Base-by-base conservation (phyloP, 2,888 invertebrate species). In the Dolomedes plantarius region DNA sequence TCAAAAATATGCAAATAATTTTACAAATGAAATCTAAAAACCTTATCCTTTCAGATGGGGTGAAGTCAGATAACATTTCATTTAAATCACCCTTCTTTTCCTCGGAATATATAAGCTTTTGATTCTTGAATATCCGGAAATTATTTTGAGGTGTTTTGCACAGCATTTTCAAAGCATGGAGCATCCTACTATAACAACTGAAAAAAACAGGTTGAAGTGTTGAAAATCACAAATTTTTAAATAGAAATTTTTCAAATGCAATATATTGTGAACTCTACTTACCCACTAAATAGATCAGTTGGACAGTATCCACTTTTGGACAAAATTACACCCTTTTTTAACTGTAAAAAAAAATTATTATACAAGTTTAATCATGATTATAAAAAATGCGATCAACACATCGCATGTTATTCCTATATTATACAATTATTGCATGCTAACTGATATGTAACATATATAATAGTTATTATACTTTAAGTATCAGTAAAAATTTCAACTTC, bases 281-380 rank as follows among this genome's bases (percentile, higher is more conserved):
- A 87, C 93, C 95, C 96, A 81, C 95, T 95, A 92, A 95, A 96
- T 67, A 96, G 92, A 91, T 96, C 95, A 89, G 95, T 91, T 29
- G 96, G 96, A 90, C 96, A 96, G 91, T 95, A 96, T 87, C 92
- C 91, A 90, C 94, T 95, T 88, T 93, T 92, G 80, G 91, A 90
- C 88, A 92, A 90, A 89, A 94, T 94, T 90, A 93, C 92, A 50
- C 92, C 92, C 86, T 92, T 92, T 90, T 93, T 92, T 89, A 94
- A 90, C 94, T 94, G 91, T 89, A 91, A 89, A 89, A 23, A 16
- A 23, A 56, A 56, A n/a, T n/a, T n/a, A n/a, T n/a, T n/a, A n/a
- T n/a, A n/a, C n/a, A n/a, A n/a, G n/a, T n/a, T n/a, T n/a, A n/a
- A n/a, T n/a, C n/a, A n/a, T n/a, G n/a, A n/a, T n/a, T n/a, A n/a